Percentiles rank a stretch among this genome's conserved stretches.
Evolutionary conservation across 2,113 vertebrate genomes (phyloP).

Genomic region (Falco punctatus): DNA sequence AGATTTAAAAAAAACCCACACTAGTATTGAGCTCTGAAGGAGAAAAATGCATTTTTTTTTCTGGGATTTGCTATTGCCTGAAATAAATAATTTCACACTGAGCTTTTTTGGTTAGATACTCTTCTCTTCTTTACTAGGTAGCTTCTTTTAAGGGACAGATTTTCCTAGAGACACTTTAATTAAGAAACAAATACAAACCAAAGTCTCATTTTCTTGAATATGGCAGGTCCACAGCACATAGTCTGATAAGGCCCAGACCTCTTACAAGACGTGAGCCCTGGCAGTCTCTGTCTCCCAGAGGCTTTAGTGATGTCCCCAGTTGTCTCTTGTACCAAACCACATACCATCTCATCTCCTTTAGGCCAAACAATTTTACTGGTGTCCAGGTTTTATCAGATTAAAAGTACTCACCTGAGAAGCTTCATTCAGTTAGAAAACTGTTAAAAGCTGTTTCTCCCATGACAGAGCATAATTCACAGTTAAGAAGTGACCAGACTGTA

Average conservation of each 20-base stretch:
- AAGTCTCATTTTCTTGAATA: background rate
- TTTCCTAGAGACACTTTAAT: background rate
- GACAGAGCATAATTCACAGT: background rate
- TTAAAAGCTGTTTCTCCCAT: background rate
- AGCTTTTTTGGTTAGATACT: background rate
- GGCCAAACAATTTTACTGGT: background rate
- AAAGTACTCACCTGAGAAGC: background rate
- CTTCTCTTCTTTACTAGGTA: background rate
- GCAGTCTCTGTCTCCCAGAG: background rate
- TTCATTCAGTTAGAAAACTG: background rate
- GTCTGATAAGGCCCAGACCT: background rate
- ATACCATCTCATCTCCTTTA: background rate
- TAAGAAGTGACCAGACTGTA: background rate
- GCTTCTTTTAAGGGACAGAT: background rate
- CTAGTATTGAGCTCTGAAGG: background rate
- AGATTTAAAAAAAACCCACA: background rate
- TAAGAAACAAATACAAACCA: background rate
- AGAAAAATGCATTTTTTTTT: background rate
- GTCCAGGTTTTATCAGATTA: background rate
- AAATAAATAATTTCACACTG: background rate
- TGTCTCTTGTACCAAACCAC: background rate
- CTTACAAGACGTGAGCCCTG: background rate
- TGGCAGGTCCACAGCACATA: background rate
- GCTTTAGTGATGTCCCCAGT: background rate
- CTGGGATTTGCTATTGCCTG: background rate